Conservation (phyloP, 1,140 invertebrate genomes). For the Drosophila tristis region DNA sequence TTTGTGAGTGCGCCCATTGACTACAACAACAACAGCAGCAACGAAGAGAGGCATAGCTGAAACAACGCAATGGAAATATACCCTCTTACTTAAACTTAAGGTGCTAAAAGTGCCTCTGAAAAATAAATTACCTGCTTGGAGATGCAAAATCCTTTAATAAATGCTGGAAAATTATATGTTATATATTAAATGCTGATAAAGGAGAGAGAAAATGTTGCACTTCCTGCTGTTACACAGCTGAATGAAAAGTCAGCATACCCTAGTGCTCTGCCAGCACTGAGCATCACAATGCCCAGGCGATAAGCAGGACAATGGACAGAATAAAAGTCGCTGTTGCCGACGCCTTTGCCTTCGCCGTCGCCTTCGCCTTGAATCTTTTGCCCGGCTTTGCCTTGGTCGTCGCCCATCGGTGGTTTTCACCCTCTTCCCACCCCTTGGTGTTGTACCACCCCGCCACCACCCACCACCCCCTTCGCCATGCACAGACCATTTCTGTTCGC, state of each 20-base stretch:
- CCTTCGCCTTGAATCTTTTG: conserved; percentile 23
- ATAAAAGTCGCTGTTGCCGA: no score
- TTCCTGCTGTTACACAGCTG: no score
- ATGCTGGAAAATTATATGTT: background rate
- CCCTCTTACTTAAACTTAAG: no score
- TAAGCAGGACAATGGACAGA: conserved; percentile 63
- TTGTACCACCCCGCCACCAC: background rate
- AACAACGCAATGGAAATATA: background rate
- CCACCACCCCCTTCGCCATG: no score
- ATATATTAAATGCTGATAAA: no score
- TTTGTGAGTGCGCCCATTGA: conserved; percentile 63
- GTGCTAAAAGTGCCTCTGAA: no score
- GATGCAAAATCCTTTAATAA: background rate
- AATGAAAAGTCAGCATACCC: no score
- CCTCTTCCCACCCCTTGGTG: background rate
- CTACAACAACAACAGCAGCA: conserved; percentile 39
- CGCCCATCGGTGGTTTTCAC: conserved; percentile 56
- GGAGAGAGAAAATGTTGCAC: no score
- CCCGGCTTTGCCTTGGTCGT: conserved; percentile 50
- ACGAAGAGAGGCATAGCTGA: background rate
- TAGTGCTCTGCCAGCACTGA: no score
- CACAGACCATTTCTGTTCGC: conserved; percentile 51
- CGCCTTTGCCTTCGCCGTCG: conserved; percentile 9
- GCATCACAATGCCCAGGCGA: conserved; percentile 22
- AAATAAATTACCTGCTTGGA: background rate